These are phyloP conservation scores for Crotalus viridis DNA, from an alignment of 2,113 vertebrate species.

Conservation along the genomic window DNA sequence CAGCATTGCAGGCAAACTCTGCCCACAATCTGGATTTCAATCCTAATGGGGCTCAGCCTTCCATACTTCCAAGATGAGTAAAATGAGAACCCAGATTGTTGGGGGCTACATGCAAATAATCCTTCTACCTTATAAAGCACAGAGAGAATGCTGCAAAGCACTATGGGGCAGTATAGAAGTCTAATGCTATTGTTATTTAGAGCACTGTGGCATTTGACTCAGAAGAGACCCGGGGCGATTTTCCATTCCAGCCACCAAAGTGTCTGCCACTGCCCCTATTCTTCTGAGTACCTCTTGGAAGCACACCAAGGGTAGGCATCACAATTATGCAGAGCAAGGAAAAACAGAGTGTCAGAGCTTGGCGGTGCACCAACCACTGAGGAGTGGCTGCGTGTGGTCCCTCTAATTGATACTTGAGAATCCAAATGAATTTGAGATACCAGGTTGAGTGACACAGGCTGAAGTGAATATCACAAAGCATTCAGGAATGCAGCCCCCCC, in stretches of 20 bases:
- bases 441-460: slow-evolving; percentile 34
- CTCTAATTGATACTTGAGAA: slow-evolving; percentile 18
- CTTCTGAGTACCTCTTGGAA: background rate
- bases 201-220: background rate
- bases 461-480: slow-evolving; percentile 25
- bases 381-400: slow-evolving; percentile 59
- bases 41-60: background rate
- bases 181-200: background rate
- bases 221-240: background rate
- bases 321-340: slow-evolving; percentile 38
- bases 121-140: background rate
- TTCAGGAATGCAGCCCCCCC: slow-evolving; percentile 37
- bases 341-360: slow-evolving; percentile 41
- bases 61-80: background rate
- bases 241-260: background rate
- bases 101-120: background rate
- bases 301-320: background rate
- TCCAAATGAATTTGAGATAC: slow-evolving; percentile 53
- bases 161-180: background rate
- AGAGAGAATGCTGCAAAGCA: background rate
- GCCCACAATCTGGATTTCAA: background rate
- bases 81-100: background rate
- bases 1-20: background rate
- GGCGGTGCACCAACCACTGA: background rate
- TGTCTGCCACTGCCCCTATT: background rate